A percentile compares a stretch with the other conserved stretches of the same genome.
phyloP scores from a whole-genome alignment of 1,140 invertebrate genomes.

The Agrilus planipennis region DNA sequence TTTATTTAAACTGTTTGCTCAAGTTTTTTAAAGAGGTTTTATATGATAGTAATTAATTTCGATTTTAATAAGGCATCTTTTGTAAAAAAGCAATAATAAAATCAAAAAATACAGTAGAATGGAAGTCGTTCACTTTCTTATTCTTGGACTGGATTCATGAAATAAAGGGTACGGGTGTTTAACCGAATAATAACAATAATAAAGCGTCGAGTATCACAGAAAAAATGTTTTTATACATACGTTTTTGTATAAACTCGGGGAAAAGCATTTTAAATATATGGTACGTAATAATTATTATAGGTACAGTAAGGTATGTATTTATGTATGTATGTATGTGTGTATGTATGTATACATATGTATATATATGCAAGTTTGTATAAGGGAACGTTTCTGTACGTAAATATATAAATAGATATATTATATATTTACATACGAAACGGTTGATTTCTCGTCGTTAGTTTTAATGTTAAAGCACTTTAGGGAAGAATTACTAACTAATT shows the following conservation, averaged over 20 bases:
- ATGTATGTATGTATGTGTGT: neutral
- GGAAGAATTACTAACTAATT: slow-evolving; percentile 36
- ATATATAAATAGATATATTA: too few species aligned
- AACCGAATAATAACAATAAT: slow-evolving; percentile 6
- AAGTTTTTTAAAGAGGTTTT: neutral
- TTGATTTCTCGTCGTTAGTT: too few species aligned
- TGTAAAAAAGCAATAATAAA: slow-evolving; percentile 16
- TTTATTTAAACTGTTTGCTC: too few species aligned
- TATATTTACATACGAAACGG: too few species aligned
- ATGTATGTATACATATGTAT: slow-evolving; percentile 4
- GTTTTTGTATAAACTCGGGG: too few species aligned
- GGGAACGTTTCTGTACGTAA: too few species aligned
- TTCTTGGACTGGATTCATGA: too few species aligned
- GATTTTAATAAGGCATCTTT: slow-evolving; percentile 17
- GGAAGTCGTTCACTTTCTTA: too few species aligned
- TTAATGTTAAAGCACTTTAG: slow-evolving; percentile 35
- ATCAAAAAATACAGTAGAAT: too few species aligned
- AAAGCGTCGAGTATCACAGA: slow-evolving; percentile 15
- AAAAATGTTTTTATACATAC: too few species aligned
- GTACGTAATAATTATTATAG: slow-evolving; percentile 9
- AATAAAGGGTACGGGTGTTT: slow-evolving; percentile 2
- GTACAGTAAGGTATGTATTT: slow-evolving; percentile 6
- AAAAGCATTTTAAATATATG: too few species aligned
- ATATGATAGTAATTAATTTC: slow-evolving; percentile 1
- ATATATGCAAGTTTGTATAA: slow-evolving; percentile 20